Percentiles rank a stretch among this genome's conserved stretches.
Conservation (phyloP, 2,888 invertebrate species). For the Lasius platythorax region DNA sequence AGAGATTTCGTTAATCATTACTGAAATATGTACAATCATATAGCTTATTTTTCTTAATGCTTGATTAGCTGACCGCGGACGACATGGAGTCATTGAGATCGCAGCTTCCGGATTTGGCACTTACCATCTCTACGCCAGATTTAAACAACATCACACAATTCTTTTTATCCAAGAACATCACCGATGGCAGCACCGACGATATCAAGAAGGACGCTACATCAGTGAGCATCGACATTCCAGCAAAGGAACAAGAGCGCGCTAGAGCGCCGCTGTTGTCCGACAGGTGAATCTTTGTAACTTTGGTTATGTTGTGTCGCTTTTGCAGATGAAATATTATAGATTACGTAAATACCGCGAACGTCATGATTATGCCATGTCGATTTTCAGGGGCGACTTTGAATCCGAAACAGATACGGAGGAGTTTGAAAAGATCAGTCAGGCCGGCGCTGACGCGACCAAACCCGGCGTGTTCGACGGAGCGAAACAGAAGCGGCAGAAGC, state of each 20-base stretch:
- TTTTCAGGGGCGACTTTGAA: conserved; percentile 90
- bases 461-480: conserved; percentile 79
- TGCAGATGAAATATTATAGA: not conserved
- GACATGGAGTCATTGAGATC: conserved; percentile 89
- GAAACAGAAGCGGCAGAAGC: conserved; percentile 79
- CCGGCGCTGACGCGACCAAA: conserved; percentile 78
- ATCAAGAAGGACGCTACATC: conserved; percentile 80
- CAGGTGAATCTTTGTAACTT: conserved; percentile 74
- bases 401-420: conserved; percentile 94
- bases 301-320: not conserved
- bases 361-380: not conserved
- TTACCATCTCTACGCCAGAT: conserved; percentile 90
- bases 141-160: conserved; percentile 91
- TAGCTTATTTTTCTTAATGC: conserved; percentile 60
- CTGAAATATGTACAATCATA: not conserved
- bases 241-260: conserved; percentile 75
- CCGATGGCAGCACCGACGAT: conserved; percentile 78
- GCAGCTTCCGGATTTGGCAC: conserved; percentile 90
- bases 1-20: not conserved
- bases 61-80: conserved; percentile 83
- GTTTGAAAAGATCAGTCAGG: conserved; percentile 92
- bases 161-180: conserved; percentile 88
- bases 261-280: conserved; percentile 79
- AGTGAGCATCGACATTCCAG: conserved; percentile 76
- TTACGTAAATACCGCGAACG: not conserved